Evolutionary conservation across 2,797 vertebrate genomes (phyloP).

Genomic region (Alosa sapidissima): DNA sequence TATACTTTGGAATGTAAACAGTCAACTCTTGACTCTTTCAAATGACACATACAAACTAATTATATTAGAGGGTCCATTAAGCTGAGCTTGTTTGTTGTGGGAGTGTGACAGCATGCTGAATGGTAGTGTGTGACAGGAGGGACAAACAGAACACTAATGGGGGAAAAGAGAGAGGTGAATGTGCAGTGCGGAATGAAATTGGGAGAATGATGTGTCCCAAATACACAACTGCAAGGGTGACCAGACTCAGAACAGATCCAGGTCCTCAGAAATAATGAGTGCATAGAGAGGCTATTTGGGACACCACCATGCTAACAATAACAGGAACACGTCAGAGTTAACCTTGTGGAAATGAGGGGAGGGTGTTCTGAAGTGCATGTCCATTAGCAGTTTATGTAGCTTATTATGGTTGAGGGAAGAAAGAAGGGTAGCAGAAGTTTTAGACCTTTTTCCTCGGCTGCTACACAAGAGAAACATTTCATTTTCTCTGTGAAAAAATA

Average conservation of each 20-base stretch:
- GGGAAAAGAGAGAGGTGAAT: not conserved
- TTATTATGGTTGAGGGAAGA: not conserved
- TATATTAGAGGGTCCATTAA: not conserved
- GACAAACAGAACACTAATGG: not conserved
- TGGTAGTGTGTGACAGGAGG: not conserved
- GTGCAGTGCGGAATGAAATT: not conserved
- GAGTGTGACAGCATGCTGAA: not conserved
- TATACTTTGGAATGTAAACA: not conserved
- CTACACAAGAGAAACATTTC: conserved; percentile 13
- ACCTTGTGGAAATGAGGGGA: not conserved
- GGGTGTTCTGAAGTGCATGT: not conserved
- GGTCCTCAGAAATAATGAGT: conserved; percentile 14
- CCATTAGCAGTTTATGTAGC: not conserved
- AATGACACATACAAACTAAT: not conserved
- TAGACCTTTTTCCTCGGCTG: not conserved
- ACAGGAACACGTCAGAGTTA: not conserved
- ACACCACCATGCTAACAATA: conserved; percentile 8
- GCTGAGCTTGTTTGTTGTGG: not conserved
- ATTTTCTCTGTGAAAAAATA: conserved; percentile 11
- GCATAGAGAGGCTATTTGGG: not conserved
- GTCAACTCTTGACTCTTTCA: not conserved
- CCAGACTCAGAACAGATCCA: not conserved
- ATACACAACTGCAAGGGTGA: not conserved
- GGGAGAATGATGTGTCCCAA: not conserved
- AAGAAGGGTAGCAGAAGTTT: not conserved